These are phyloP conservation scores for Darevskia mixta DNA, from an alignment of 2,797 vertebrate genomes.

Conservation along the genomic window DNA sequence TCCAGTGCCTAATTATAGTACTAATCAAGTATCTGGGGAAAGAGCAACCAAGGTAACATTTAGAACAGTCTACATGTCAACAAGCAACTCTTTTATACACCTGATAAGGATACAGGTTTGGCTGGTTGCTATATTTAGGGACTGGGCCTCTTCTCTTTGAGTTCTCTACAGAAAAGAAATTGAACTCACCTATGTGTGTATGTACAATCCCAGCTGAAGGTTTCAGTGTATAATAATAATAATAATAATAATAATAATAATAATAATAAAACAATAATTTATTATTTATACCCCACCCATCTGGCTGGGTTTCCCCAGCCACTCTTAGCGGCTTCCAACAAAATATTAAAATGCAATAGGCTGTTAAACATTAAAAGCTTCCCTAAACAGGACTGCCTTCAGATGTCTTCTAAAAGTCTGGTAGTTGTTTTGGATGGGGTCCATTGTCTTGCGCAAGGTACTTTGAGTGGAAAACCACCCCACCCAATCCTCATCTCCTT, in stretches of 20 bases:
- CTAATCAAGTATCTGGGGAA: constrained; percentile 18
- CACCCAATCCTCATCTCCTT: background rate
- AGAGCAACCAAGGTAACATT: constrained; percentile 5
- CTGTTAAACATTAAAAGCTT: too few relatives aligned
- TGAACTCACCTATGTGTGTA: background rate
- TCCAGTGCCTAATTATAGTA: constrained; percentile 34
- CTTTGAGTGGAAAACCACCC: background rate
- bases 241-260: too few relatives aligned
- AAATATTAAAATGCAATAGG: too few relatives aligned
- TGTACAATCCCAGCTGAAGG: background rate
- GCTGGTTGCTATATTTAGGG: background rate
- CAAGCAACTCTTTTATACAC: background rate
- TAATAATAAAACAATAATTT: too few relatives aligned
- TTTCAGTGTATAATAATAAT: too few relatives aligned
- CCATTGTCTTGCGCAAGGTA: background rate
- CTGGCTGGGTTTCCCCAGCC: too few relatives aligned
- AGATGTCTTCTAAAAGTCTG: too few relatives aligned
- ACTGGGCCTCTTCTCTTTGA: background rate
- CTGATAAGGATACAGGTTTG: background rate
- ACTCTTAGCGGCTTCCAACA: too few relatives aligned
- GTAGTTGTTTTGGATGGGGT: background rate
- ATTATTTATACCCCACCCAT: too few relatives aligned
- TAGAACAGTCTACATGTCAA: background rate
- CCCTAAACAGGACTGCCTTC: too few relatives aligned
- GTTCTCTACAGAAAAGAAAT: background rate